Percentiles rank a stretch among this genome's conserved stretches.
Conservation (phyloP, 2,888 invertebrate genomes). For the Agrochola macilenta region DNA sequence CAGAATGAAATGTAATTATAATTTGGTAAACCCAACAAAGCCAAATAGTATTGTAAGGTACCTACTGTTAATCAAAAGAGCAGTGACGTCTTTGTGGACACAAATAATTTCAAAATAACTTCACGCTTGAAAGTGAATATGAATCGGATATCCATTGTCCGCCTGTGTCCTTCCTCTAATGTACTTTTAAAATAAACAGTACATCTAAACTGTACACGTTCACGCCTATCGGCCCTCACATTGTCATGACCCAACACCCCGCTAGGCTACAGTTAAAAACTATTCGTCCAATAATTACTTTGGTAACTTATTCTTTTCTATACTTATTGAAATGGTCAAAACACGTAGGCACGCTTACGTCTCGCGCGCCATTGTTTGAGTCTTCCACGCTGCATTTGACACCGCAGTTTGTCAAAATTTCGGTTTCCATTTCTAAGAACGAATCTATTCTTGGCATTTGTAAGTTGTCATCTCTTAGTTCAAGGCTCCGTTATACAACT, state of each 20-base stretch:
- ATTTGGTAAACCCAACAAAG: slow-evolving; percentile 20
- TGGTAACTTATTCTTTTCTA: slow-evolving; percentile 85
- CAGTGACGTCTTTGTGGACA: slow-evolving; percentile 51
- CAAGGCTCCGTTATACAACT: slow-evolving; percentile 84
- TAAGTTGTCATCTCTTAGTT: slow-evolving; percentile 78
- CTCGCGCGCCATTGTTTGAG: slow-evolving; percentile 78
- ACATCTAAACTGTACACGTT: slow-evolving; percentile 69
- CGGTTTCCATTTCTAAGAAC: slow-evolving; percentile 88
- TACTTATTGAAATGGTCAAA: slow-evolving; percentile 86
- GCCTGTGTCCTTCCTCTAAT: slow-evolving; percentile 63
- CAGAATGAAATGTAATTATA: not conserved
- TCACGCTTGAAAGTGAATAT: slow-evolving; percentile 67
- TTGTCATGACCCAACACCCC: slow-evolving; percentile 78
- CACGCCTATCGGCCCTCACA: slow-evolving; percentile 76
- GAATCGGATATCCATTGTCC: slow-evolving; percentile 65
- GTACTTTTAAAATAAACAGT: slow-evolving; percentile 68
- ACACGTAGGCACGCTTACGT: slow-evolving; percentile 87
- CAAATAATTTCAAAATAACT: slow-evolving; percentile 56
- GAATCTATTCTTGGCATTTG: slow-evolving; percentile 77
- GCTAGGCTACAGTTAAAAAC: slow-evolving; percentile 86
- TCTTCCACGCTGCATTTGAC: slow-evolving; percentile 78
- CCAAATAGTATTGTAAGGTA: slow-evolving; percentile 2
- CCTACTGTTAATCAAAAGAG: slow-evolving; percentile 25
- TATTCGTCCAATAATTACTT: slow-evolving; percentile 85
- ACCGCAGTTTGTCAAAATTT: slow-evolving; percentile 90